Base-by-base conservation (phyloP, 2,113 vertebrate genomes). In the Psittacula cyanocephala region DNA sequence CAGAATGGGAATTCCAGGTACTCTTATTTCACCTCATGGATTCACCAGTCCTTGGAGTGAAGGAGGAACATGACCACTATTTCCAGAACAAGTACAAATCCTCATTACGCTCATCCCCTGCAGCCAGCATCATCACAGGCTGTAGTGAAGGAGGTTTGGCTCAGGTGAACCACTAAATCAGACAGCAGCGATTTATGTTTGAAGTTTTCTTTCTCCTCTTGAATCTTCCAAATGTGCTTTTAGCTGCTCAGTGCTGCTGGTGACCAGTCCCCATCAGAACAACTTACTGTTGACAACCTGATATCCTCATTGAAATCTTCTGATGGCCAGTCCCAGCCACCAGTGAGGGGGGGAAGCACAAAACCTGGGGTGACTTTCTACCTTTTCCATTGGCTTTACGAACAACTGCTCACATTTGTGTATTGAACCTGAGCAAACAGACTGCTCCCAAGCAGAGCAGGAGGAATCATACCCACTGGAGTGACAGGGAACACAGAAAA, bases 401-500 rank as follows among this genome's bases (percentile, higher is more conserved):
- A 69, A 67, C 37, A 85, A 16, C 60, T 70, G 55, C 64, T 87
- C 60, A 44, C 23, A n/a, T 69, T 11, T 59, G 50, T 6, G 22
- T 71, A 67, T 23, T 88, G 89, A 80, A 57, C 49, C 14, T 24
- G 53, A 77, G 31, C 8, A 35, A 77, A 69, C 8, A 17, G 33
- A 7, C 49, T 83, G 41, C 65, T 77, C 76, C 60, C 46, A 3
- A 2, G 46, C 71, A 35, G 44, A 88, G 87, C 78, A 84, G n/a
- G n/a, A 57, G 75, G 82, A 80, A 22, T 77, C 71, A 64, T 0
- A 0, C 17, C 79, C 80, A 64, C 80, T 88, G 67, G 80, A 76
- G 39, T 23, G 80, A n/a, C 33, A 50, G 27, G 81, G 39, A 91
- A 92, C 81, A 44, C 49, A 80, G 72, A 81, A 95, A 92, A 91